phyloP scores from a whole-genome alignment of 2,888 invertebrate species.

The Agonopterix arenella region DNA sequence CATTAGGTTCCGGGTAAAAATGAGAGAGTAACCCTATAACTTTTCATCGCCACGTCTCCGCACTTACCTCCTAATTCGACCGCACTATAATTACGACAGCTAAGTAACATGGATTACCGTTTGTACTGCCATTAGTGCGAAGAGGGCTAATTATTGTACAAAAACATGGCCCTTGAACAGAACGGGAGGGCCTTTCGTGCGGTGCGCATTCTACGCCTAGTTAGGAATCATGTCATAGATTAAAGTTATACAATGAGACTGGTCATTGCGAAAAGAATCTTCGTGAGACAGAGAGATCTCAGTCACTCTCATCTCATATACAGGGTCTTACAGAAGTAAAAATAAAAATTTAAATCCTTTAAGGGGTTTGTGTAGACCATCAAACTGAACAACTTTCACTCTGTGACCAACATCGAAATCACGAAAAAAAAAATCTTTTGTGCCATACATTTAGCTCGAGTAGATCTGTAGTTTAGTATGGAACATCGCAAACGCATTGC shows the following conservation, averaged over 20 bases:
- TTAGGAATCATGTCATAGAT: conserved; percentile 27
- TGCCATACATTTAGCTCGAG: too few relatives aligned
- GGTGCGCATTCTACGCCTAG: conserved; percentile 47
- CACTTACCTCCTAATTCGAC: conserved; percentile 20
- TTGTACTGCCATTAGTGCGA: conserved; percentile 38
- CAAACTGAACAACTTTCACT: too few relatives aligned
- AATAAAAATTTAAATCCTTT: too few relatives aligned
- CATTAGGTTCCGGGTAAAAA: too few relatives aligned
- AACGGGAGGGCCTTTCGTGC: conserved; percentile 21
- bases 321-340: too few relatives aligned
- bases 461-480: too few relatives aligned
- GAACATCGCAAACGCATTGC: too few relatives aligned
- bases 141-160: conserved; percentile 62
- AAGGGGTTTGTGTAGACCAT: too few relatives aligned
- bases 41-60: conserved; percentile 8
- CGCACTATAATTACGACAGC: conserved; percentile 37
- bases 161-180: conserved; percentile 41
- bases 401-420: too few relatives aligned
- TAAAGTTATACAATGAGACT: conserved; percentile 4
- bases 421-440: too few relatives aligned
- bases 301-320: too few relatives aligned
- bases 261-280: background rate
- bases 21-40: conserved; percentile 5
- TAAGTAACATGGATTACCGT: conserved; percentile 38
- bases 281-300: too few relatives aligned